phyloP scores from a whole-genome alignment of 2,888 invertebrate genomes.

The Buathra laborator region DNA sequence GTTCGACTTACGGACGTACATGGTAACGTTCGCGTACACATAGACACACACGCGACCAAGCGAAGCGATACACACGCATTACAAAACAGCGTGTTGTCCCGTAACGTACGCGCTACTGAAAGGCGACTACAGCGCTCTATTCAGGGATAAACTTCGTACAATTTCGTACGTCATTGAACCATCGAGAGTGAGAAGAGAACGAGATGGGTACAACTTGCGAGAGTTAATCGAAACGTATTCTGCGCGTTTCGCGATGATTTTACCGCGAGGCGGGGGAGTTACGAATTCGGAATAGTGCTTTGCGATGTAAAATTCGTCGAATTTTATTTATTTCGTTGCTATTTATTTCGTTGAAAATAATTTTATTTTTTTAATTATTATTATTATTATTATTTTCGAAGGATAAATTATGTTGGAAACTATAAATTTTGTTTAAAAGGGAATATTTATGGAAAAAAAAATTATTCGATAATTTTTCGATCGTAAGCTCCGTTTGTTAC shows the following conservation, averaged over 20 bases:
- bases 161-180: slow-evolving; percentile 29
- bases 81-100: slow-evolving; percentile 14
- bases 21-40: slow-evolving; percentile 26
- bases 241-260: background rate
- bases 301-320: background rate
- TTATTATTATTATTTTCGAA: no score
- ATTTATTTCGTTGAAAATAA: background rate
- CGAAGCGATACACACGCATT: background rate
- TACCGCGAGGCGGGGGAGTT: background rate
- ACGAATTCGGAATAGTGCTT: background rate
- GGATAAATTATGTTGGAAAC: no score
- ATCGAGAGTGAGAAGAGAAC: slow-evolving; percentile 26
- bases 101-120: background rate
- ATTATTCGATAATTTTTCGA: no score
- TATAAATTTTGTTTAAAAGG: no score
- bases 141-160: slow-evolving; percentile 9
- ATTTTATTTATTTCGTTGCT: background rate
- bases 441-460: no score
- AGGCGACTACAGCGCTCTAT: slow-evolving; percentile 44
- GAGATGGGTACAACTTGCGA: slow-evolving; percentile 28
- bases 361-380: no score
- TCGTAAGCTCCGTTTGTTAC: no score
- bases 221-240: background rate
- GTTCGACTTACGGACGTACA: slow-evolving; percentile 15
- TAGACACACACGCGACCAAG: background rate